Evolutionary conservation across 2,888 invertebrate species (phyloP).

Genomic region (Diploptera punctata): DNA sequence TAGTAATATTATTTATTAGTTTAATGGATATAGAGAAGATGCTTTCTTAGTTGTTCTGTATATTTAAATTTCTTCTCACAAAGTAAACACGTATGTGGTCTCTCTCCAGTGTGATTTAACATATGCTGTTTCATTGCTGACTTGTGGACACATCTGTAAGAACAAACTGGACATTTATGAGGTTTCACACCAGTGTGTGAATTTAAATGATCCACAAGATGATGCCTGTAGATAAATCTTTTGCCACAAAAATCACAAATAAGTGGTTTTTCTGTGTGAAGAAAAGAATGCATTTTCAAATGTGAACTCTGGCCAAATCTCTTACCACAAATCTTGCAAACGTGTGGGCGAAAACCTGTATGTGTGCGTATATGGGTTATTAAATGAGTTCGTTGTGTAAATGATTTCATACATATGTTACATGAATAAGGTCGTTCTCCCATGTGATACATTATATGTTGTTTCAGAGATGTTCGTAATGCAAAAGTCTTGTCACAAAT

Average conservation of each 20-base stretch:
- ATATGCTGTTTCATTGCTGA: constrained; percentile 38
- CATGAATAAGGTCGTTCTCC: constrained; percentile 42
- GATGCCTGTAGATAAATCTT: constrained; percentile 43
- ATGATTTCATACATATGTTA: constrained; percentile 38
- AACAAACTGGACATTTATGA: constrained; percentile 30
- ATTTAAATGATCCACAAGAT: constrained; percentile 40
- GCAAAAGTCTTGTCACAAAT: constrained; percentile 42
- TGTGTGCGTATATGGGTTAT: constrained; percentile 44
- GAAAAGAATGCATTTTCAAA: no score
- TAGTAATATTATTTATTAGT: no score
- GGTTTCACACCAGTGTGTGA: constrained; percentile 30
- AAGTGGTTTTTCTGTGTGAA: constrained; percentile 37
- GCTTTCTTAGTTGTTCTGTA: no score
- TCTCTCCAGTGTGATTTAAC: constrained; percentile 19
- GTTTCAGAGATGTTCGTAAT: constrained; percentile 42
- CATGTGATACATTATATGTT: constrained; percentile 43
- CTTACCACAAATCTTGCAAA: no score
- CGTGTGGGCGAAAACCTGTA: constrained; percentile 23
- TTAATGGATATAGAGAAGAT: no score
- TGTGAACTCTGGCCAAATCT: no score
- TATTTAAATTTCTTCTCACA: no score
- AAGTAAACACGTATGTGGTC: no score
- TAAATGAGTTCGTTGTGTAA: constrained; percentile 42
- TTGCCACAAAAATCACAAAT: constrained; percentile 43
- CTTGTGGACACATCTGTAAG: constrained; percentile 36